phyloP scores from a whole-genome alignment of 2,113 vertebrate species.

The Micromys minutus region DNA sequence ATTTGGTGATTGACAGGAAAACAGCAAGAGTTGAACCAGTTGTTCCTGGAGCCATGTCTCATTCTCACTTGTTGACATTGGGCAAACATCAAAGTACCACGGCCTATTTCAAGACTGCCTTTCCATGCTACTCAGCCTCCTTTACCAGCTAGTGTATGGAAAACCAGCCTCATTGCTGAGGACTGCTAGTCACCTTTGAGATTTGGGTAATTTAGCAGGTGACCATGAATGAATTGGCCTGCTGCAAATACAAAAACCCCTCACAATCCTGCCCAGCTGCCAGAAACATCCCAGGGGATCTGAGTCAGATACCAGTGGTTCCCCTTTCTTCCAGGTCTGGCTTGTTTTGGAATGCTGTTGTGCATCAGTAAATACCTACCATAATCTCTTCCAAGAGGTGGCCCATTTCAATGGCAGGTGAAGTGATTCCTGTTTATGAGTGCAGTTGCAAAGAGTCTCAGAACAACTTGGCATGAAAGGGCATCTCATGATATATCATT shows the following conservation, averaged over 20 bases:
- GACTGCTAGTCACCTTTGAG: background rate
- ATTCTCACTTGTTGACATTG: background rate
- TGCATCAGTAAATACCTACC: conserved; percentile 60
- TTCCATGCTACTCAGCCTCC: background rate
- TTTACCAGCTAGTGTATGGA: background rate
- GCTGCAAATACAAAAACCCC: background rate
- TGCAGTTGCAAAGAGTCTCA: conserved; percentile 30
- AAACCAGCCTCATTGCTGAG: background rate
- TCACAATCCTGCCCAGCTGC: background rate
- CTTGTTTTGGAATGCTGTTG: conserved; percentile 65
- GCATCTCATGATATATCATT: conserved; percentile 59
- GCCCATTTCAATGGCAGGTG: conserved; percentile 50
- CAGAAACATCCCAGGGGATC: conserved; percentile 60
- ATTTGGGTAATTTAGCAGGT: conserved; percentile 25
- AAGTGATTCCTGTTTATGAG: conserved; percentile 59
- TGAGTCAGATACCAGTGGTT: background rate
- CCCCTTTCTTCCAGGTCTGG: background rate
- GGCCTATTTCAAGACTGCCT: background rate
- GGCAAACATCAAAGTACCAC: background rate
- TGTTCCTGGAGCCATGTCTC: background rate
- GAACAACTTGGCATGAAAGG: conserved; percentile 51
- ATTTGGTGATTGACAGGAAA: background rate
- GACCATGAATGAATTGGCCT: conserved; percentile 20
- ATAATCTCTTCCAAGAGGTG: conserved; percentile 26
- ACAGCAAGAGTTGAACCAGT: background rate